Evolutionary conservation across 1,140 invertebrate genomes (phyloP).

Genomic region (Wasmannia auropunctata): DNA sequence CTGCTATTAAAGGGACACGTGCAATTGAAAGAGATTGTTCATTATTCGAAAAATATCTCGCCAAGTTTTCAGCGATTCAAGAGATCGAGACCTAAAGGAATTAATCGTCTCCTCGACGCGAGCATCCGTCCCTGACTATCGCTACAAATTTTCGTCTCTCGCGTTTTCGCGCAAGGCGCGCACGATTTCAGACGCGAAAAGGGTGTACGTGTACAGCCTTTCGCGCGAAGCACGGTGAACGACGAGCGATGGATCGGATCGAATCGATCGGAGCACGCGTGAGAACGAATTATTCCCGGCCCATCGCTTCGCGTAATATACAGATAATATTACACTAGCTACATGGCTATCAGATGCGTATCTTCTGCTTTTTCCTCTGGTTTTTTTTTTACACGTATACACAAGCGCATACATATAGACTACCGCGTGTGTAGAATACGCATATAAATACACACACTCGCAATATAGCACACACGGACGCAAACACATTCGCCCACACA

Average conservation of each 20-base stretch:
- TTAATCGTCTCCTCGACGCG: not conserved
- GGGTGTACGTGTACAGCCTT: not conserved
- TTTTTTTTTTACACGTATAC: slow-evolving; percentile 68
- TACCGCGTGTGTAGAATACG: slow-evolving; percentile 40
- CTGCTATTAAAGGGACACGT: no score
- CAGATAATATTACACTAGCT: slow-evolving; percentile 73
- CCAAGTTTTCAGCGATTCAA: not conserved
- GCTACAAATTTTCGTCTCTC: not conserved
- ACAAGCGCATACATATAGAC: slow-evolving; percentile 63
- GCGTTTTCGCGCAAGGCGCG: not conserved
- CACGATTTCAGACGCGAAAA: not conserved
- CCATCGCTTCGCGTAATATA: slow-evolving; percentile 67
- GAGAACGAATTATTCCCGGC: slow-evolving; percentile 57
- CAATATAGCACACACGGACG: slow-evolving; percentile 9
- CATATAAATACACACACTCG: slow-evolving; percentile 7
- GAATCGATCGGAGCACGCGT: slow-evolving; percentile 41
- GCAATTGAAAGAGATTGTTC: not conserved
- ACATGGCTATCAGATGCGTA: slow-evolving; percentile 62
- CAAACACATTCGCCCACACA: slow-evolving; percentile 25
- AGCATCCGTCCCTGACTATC: slow-evolving; percentile 4
- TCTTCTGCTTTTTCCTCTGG: slow-evolving; percentile 19
- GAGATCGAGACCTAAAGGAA: not conserved
- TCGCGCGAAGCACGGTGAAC: slow-evolving; percentile 33
- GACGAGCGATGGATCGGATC: slow-evolving; percentile 38
- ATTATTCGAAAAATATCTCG: no score